A percentile compares a stretch with the other conserved stretches of the same genome.
Evolutionary conservation across 2,113 vertebrate genomes (phyloP).

Genomic region (Vidua chalybeata): DNA sequence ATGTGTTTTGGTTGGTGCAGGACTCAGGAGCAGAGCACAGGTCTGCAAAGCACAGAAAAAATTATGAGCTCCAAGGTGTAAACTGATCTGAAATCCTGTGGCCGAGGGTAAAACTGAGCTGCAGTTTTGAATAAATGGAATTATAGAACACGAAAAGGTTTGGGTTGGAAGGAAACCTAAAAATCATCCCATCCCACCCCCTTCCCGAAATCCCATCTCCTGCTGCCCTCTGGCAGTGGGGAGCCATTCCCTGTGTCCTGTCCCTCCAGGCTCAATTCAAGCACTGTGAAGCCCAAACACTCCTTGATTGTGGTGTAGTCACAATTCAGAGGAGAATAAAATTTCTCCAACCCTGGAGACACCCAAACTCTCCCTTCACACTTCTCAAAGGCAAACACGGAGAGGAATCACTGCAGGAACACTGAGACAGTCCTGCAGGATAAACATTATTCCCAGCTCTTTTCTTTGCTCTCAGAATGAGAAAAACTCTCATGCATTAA

Average conservation of each 20-base stretch:
- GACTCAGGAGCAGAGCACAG: not conserved
- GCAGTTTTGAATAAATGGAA: not conserved
- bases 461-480: not conserved
- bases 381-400: not conserved
- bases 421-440: not conserved
- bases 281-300: not conserved
- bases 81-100: not conserved
- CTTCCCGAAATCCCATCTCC: fast-evolving
- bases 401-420: not conserved
- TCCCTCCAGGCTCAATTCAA: not conserved
- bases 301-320: not conserved
- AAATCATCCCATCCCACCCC: fast-evolving
- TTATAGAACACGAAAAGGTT: not conserved
- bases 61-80: not conserved
- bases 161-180: not conserved
- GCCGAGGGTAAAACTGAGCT: not conserved
- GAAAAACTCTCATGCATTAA: conserved; percentile 5
- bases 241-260: not conserved
- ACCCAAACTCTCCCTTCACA: not conserved
- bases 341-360: not conserved
- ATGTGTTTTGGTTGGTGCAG: not conserved
- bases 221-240: fast-evolving
- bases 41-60: not conserved
- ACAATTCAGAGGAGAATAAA: not conserved
- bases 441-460: not conserved